Evolutionary conservation across 2,113 vertebrate genomes (phyloP).

Genomic region (Agelaius phoeniceus): DNA sequence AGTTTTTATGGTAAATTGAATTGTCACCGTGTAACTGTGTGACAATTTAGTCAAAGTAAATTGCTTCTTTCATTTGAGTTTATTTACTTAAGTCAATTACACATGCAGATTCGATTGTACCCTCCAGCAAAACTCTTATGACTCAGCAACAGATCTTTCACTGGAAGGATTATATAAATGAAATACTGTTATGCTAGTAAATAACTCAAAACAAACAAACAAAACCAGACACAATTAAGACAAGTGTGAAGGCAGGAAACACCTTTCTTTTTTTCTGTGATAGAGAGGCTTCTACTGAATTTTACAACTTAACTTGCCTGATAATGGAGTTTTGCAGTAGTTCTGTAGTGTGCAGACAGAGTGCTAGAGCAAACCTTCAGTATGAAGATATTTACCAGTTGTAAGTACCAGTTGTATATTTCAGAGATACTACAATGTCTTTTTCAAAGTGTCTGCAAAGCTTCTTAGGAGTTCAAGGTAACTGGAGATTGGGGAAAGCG

Average conservation of each 20-base stretch:
- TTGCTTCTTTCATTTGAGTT: not conserved
- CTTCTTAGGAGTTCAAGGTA: not conserved
- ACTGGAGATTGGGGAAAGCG: accelerated
- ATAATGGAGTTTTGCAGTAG: not conserved
- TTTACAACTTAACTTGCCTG: not conserved
- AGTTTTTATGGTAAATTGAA: not conserved
- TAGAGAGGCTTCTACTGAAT: not conserved
- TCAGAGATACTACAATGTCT: not conserved
- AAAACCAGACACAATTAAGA: not conserved
- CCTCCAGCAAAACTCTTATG: not conserved
- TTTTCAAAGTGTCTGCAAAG: not conserved
- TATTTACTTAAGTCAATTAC: not conserved
- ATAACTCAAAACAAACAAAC: not conserved
- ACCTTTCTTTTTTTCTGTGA: not conserved
- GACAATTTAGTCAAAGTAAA: not conserved
- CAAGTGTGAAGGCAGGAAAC: not conserved
- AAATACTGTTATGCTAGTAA: not conserved
- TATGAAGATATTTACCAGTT: not conserved
- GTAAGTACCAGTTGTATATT: not conserved
- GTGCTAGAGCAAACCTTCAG: not conserved
- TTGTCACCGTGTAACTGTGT: not conserved
- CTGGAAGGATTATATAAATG: not conserved
- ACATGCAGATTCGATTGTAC: not conserved
- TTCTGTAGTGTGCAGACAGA: not conserved
- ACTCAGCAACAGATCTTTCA: not conserved